Conservation (phyloP, 2,888 invertebrate species). For the Epsilonema sp. region DNA sequence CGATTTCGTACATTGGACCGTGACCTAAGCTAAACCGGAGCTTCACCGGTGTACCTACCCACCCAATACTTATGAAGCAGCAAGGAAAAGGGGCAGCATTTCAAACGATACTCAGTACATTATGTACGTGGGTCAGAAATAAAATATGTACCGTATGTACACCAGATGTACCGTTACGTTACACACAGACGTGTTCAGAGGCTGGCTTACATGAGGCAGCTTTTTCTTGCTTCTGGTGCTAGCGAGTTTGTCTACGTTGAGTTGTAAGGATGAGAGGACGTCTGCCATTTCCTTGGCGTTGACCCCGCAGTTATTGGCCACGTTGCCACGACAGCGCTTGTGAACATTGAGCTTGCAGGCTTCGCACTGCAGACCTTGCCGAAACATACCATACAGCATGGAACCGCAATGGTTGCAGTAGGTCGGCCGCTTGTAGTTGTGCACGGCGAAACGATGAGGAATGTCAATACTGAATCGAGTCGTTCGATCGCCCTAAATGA, state of each 20-base stretch:
- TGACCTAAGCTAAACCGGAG: too few relatives aligned
- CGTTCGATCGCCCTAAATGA: constrained; percentile 21
- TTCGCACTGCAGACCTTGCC: constrained; percentile 27
- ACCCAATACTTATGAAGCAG: too few relatives aligned
- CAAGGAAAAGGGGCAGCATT: too few relatives aligned
- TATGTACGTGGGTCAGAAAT: too few relatives aligned
- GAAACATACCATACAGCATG: constrained; percentile 66
- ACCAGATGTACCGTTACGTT: too few relatives aligned
- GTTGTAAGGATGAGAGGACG: constrained; percentile 70
- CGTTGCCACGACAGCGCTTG: constrained; percentile 69
- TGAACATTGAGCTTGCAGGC: constrained; percentile 67
- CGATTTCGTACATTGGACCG: too few relatives aligned
- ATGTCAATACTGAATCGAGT: constrained; percentile 91
- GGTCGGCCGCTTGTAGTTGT: constrained; percentile 89
- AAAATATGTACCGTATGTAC: too few relatives aligned
- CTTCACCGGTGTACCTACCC: too few relatives aligned
- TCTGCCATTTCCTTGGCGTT: constrained; percentile 85
- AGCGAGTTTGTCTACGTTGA: constrained; percentile 64
- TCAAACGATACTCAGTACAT: too few relatives aligned
- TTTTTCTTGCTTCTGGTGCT: too few relatives aligned
- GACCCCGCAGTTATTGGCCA: constrained; percentile 96
- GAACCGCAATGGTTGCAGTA: constrained; percentile 99
- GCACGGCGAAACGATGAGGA: constrained; percentile 78
- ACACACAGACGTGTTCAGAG: too few relatives aligned
- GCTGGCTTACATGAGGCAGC: too few relatives aligned